Percentiles rank a stretch among this genome's conserved stretches.
phyloP scores from a whole-genome alignment of 2,888 invertebrate genomes.

The Papilio protenor region DNA sequence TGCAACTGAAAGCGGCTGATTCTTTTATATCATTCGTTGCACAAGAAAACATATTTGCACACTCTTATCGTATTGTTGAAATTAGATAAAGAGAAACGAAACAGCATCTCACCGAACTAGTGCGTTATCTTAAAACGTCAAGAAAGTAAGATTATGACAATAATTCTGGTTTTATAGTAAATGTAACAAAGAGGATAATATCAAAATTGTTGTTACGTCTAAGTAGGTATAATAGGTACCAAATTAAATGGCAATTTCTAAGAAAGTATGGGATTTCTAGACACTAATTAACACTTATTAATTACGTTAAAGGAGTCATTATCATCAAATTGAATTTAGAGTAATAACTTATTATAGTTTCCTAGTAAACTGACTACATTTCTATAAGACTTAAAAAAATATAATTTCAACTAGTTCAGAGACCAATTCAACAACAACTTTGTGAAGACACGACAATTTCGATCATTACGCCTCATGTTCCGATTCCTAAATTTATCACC shows the following conservation, averaged over 20 bases:
- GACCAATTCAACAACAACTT: neutral
- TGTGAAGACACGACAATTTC: neutral
- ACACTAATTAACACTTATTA: neutral
- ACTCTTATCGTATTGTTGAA: constrained; percentile 29
- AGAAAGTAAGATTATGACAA: constrained; percentile 30
- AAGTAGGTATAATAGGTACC: neutral
- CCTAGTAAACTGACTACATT: no score
- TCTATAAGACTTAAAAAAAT: no score
- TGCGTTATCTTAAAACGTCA: constrained; percentile 29
- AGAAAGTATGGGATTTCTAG: neutral
- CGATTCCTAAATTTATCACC: constrained; percentile 35
- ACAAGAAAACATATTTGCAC: constrained; percentile 28
- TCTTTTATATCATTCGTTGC: constrained; percentile 18
- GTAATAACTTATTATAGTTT: no score
- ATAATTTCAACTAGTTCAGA: neutral
- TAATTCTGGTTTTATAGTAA: neutral
- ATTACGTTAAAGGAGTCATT: neutral
- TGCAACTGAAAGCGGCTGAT: constrained; percentile 16
- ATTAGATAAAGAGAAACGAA: constrained; percentile 27
- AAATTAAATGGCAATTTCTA: neutral
- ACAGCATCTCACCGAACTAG: constrained; percentile 3
- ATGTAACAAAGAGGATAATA: neutral
- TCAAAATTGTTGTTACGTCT: neutral
- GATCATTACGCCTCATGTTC: neutral
- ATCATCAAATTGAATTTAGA: no score